Conservation (phyloP, 2,888 invertebrate species). For the Latrodectus hesperus region DNA sequence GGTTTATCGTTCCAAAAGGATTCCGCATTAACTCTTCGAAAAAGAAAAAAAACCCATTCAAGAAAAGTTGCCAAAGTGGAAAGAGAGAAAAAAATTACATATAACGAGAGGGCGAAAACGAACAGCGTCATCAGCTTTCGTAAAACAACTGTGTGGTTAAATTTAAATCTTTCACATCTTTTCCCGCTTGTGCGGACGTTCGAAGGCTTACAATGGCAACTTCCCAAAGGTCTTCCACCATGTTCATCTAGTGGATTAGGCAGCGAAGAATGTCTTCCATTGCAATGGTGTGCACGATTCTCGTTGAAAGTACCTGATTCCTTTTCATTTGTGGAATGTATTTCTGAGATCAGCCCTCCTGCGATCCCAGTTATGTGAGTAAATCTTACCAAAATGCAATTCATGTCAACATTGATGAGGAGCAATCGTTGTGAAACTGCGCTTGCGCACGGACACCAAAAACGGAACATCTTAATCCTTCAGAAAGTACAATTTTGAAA, state of each 20-base stretch:
- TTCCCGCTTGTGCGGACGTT: neutral
- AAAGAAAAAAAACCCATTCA: neutral
- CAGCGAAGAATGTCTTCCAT: neutral
- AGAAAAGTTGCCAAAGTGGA: constrained; percentile 16
- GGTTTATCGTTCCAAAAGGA: constrained; percentile 6
- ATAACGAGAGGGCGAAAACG: constrained; percentile 13
- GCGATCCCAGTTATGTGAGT: too few relatives aligned
- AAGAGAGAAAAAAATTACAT: constrained; percentile 4
- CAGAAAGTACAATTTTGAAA: too few relatives aligned
- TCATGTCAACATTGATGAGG: too few relatives aligned
- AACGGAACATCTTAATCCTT: too few relatives aligned
- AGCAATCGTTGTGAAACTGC: too few relatives aligned
- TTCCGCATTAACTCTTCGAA: constrained; percentile 11
- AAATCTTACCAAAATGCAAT: too few relatives aligned
- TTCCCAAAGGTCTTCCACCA: constrained; percentile 27
- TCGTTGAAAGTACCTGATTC: too few relatives aligned
- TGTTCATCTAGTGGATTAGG: neutral
- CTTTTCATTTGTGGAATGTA: too few relatives aligned
- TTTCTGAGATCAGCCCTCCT: too few relatives aligned
- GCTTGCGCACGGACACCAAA: too few relatives aligned
- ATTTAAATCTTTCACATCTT: constrained; percentile 57
- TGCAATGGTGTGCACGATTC: too few relatives aligned
- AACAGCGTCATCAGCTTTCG: constrained; percentile 46
- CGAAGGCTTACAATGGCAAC: constrained; percentile 24
- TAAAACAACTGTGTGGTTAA: constrained; percentile 61